These are phyloP conservation scores for Aphyosemion australe DNA, from an alignment of 2,113 vertebrate species.

Conservation along the genomic window DNA sequence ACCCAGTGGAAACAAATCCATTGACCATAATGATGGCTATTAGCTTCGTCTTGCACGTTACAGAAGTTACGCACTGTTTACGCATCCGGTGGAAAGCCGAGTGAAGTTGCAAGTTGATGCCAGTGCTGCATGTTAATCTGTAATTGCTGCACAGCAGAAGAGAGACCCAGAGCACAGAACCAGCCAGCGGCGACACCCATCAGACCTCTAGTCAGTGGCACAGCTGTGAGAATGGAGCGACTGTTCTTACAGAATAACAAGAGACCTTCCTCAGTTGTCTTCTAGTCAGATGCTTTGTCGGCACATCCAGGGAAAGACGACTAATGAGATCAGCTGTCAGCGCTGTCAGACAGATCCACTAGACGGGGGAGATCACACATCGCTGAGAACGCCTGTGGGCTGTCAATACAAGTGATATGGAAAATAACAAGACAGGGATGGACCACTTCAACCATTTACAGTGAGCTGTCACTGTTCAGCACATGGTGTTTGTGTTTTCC, in stretches of 20 bases:
- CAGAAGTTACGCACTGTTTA: too few species aligned
- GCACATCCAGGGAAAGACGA: not conserved
- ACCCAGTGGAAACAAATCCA: too few species aligned
- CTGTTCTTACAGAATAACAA: not conserved
- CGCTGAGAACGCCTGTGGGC: not conserved
- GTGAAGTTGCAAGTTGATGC: too few species aligned
- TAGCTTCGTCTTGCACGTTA: too few species aligned
- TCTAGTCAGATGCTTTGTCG: not conserved
- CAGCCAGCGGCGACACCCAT: too few species aligned
- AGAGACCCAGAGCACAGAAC: too few species aligned
- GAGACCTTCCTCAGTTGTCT: not conserved
- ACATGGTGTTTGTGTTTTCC: not conserved
- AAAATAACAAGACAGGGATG: not conserved
- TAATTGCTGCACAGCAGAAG: too few species aligned
- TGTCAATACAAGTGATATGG: not conserved
- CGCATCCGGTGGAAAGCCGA: too few species aligned
- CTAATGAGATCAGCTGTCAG: constrained; percentile 3
- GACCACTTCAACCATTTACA: not conserved
- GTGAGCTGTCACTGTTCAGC: not conserved
- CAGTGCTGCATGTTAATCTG: too few species aligned
- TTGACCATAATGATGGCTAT: too few species aligned
- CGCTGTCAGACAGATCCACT: not conserved
- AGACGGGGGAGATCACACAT: not conserved
- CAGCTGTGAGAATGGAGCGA: not conserved
- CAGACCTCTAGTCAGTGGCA: too few species aligned